These are phyloP conservation scores for Myripristis murdjan DNA, from an alignment of 2,797 vertebrate species.

Conservation along the genomic window DNA sequence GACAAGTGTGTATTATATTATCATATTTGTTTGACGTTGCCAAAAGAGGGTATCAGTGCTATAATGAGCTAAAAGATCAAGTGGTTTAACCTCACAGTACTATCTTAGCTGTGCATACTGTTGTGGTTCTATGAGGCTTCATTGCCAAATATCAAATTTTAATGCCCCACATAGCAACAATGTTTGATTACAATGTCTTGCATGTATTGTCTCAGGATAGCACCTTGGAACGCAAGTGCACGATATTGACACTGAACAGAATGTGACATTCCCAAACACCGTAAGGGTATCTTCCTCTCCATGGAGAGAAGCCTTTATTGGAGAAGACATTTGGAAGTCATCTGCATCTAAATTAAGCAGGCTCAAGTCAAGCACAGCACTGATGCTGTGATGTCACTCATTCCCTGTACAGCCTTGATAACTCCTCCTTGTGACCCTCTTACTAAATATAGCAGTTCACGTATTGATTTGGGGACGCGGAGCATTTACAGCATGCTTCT, in stretches of 20 bases:
- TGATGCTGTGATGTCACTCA: slow-evolving; percentile 71
- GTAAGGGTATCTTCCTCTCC: slow-evolving; percentile 61
- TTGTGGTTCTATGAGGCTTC: no score
- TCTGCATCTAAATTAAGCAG: slow-evolving; percentile 75
- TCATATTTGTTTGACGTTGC: neutral
- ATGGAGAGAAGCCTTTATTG: slow-evolving; percentile 58
- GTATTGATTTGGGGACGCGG: slow-evolving; percentile 83
- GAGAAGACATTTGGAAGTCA: slow-evolving; percentile 76
- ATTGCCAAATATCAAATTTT: no score
- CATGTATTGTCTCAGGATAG: neutral
- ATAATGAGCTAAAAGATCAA: neutral
- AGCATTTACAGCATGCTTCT: slow-evolving; percentile 80
- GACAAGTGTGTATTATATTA: neutral
- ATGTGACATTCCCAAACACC: slow-evolving; percentile 69
- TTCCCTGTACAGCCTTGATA: slow-evolving; percentile 63
- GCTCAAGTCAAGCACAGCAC: slow-evolving; percentile 40
- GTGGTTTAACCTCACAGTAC: neutral
- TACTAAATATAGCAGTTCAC: slow-evolving; percentile 83
- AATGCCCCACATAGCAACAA: neutral
- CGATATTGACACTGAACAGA: slow-evolving; percentile 75
- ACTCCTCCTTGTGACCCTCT: slow-evolving; percentile 85
- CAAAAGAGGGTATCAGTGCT: neutral
- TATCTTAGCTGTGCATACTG: no score
- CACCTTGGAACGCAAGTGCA: slow-evolving; percentile 44
- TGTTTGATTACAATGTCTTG: slow-evolving; percentile 22